phyloP scores from a whole-genome alignment of 35 echinoderm and acorn worm species.

The Eucidaris tribuloides region DNA sequence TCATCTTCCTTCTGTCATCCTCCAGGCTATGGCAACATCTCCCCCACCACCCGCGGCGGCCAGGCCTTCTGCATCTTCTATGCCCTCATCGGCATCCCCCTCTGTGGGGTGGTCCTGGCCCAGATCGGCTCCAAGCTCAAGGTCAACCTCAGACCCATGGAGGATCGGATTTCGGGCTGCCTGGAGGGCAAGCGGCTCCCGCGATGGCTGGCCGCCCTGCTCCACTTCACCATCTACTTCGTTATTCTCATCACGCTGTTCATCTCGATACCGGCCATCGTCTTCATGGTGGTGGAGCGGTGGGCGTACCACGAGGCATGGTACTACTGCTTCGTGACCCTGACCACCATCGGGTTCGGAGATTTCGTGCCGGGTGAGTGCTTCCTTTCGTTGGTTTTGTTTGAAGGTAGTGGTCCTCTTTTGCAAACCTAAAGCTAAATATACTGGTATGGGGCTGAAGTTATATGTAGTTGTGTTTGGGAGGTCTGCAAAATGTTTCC shows the following conservation, averaged over 20 bases:
- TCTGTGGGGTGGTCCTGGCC: conserved; percentile 81
- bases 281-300: conserved; percentile 63
- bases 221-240: background rate
- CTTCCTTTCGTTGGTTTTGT: background rate
- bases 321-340: conserved; percentile 83
- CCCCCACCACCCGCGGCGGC: conserved; percentile 57
- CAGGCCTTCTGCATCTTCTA: conserved; percentile 77
- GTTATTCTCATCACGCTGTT: background rate
- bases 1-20: background rate
- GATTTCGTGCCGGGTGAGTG: conserved; percentile 85
- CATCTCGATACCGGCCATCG: conserved; percentile 70
- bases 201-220: background rate
- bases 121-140: conserved; percentile 57
- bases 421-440: too few species aligned
- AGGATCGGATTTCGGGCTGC: background rate
- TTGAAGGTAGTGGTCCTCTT: too few species aligned
- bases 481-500: too few species aligned
- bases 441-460: too few species aligned
- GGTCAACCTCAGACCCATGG: conserved; percentile 18
- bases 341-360: conserved; percentile 97
- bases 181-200: background rate
- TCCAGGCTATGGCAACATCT: conserved; percentile 91
- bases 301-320: conserved; percentile 67
- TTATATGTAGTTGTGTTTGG: too few species aligned
- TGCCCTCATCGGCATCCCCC: conserved; percentile 89